These are phyloP conservation scores for Acridotheres tristis DNA, from an alignment of 2,797 vertebrate genomes.

Conservation along the genomic window DNA sequence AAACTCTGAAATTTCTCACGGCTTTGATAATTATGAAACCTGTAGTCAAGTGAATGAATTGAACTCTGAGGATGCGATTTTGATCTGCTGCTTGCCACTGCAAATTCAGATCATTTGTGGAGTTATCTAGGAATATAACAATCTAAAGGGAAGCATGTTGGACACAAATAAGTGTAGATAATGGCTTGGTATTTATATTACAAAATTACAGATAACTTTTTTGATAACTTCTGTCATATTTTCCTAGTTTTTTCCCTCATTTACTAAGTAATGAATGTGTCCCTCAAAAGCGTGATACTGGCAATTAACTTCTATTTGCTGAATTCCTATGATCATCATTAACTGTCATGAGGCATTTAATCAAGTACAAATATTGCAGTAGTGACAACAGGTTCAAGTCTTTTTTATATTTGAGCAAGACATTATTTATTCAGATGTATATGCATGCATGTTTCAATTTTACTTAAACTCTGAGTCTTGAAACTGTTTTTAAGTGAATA, in stretches of 20 bases:
- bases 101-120: neutral
- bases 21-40: neutral
- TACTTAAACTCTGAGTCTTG: neutral
- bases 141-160: neutral
- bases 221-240: neutral
- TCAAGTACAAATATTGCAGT: neutral
- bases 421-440: neutral
- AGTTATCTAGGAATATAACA: neutral
- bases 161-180: neutral
- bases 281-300: neutral
- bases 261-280: neutral
- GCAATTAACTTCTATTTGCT: neutral
- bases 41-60: neutral
- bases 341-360: neutral
- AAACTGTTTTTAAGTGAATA: neutral
- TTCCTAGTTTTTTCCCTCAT: neutral
- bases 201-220: neutral
- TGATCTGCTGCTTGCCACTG: neutral
- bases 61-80: neutral
- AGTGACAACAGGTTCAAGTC: neutral
- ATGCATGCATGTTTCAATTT: accelerated
- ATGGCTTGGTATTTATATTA: neutral
- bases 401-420: neutral
- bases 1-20: neutral
- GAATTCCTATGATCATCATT: neutral